A percentile compares a stretch with the other conserved stretches of the same genome.
These are phyloP conservation scores for Volucella bombylans DNA, from an alignment of 2,888 invertebrate species.

Conservation along the genomic window DNA sequence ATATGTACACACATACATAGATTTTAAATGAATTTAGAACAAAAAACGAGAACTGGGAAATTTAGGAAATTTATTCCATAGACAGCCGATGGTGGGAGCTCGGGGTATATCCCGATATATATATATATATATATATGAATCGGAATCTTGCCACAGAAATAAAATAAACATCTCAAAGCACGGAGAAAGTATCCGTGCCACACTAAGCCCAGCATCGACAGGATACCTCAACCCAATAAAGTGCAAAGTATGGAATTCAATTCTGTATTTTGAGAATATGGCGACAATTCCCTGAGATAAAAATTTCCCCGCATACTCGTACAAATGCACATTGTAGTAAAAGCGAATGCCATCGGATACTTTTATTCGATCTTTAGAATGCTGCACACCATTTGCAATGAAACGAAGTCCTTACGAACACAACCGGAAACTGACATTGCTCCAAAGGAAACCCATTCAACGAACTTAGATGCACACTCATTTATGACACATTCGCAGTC, in stretches of 20 bases:
- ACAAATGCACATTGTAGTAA: constrained; percentile 40
- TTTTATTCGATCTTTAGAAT: constrained; percentile 17
- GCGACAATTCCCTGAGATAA: constrained; percentile 45
- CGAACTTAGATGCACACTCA: constrained; percentile 18
- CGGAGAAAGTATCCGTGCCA: neutral
- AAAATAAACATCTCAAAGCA: neutral
- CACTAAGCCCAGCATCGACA: neutral
- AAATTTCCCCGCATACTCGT: constrained; percentile 39
- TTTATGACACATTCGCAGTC: constrained; percentile 12
- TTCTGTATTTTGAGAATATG: constrained; percentile 48
- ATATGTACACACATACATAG: constrained; percentile 9
- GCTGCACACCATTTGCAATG: constrained; percentile 37
- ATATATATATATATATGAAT: constrained; percentile 23
- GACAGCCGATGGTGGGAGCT: constrained; percentile 3
- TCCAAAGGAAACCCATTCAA: constrained; percentile 1
- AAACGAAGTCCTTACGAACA: constrained; percentile 36
- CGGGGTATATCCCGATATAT: no score
- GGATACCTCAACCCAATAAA: constrained; percentile 8
- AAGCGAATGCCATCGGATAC: constrained; percentile 1
- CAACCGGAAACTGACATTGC: neutral
- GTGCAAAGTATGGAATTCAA: constrained; percentile 48
- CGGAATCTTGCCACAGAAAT: constrained; percentile 48
- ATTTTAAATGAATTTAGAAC: constrained; percentile 28
- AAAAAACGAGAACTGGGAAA: constrained; percentile 3
- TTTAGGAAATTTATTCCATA: constrained; percentile 49